A percentile compares a stretch with the other conserved stretches of the same genome.
Evolutionary conservation across 2,888 invertebrate species (phyloP).

Genomic region (Herminia tarsipennalis): DNA sequence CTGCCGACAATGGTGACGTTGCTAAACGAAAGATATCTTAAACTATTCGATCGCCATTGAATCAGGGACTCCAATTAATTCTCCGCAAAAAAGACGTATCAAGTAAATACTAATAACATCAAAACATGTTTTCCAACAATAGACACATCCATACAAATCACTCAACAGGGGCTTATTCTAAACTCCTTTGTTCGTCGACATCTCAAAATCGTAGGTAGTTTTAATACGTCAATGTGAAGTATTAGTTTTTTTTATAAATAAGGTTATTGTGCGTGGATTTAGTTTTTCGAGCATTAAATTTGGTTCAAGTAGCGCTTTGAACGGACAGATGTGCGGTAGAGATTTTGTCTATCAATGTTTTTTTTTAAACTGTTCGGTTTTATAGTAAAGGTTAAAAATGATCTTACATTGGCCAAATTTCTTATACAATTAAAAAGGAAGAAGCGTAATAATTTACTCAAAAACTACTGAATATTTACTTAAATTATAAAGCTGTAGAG

Average conservation of each 20-base stretch:
- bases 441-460: no score
- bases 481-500: no score
- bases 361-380: background rate
- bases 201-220: constrained; percentile 34
- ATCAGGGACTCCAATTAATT: no score
- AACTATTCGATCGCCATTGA: no score
- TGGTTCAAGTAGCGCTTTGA: constrained; percentile 65
- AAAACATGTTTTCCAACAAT: constrained; percentile 36
- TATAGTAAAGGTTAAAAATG: no score
- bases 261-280: constrained; percentile 37
- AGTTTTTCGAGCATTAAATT: constrained; percentile 72
- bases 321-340: constrained; percentile 50
- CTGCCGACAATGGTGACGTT: no score
- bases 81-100: constrained; percentile 9
- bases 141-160: constrained; percentile 40
- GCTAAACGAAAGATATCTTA: no score
- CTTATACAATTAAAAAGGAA: no score
- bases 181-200: constrained; percentile 29
- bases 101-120: constrained; percentile 40
- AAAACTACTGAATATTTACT: no score
- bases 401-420: no score
- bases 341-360: constrained; percentile 6
- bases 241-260: constrained; percentile 3
- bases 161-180: constrained; percentile 57
- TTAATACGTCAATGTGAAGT: constrained; percentile 43